Conservation (phyloP, 2,113 vertebrate genomes). For the Gymnorhina tibicen region DNA sequence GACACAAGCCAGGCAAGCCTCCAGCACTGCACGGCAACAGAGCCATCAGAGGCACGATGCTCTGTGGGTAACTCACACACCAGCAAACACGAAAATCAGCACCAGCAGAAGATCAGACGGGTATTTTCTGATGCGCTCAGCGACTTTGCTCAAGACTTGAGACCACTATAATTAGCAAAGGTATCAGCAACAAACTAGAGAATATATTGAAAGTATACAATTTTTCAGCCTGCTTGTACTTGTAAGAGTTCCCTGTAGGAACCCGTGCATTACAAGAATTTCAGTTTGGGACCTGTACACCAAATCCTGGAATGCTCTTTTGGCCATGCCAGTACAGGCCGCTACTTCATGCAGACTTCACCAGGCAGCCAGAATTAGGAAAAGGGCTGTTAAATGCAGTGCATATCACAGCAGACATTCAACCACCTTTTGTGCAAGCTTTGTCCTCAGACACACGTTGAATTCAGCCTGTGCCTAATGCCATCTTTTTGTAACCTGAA, state of each 20-base stretch:
- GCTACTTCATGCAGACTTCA: neutral
- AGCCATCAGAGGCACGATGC: fast-evolving
- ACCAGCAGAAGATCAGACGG: neutral
- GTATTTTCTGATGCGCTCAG: neutral
- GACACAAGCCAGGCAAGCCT: neutral
- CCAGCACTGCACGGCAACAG: fast-evolving
- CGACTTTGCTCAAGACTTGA: neutral
- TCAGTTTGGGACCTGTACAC: neutral
- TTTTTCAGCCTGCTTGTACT: neutral
- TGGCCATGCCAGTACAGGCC: neutral
- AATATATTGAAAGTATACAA: fast-evolving
- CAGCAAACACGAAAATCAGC: neutral
- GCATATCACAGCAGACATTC: neutral
- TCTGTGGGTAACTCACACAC: neutral
- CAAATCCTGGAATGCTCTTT: neutral
- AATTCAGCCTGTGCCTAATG: neutral
- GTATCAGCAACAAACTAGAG: neutral
- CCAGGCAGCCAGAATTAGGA: neutral
- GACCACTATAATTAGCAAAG: neutral
- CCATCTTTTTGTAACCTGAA: neutral
- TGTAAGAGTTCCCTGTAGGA: neutral
- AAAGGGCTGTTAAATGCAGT: neutral
- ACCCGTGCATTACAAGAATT: no score
- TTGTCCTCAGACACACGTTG: neutral
- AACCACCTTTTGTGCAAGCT: neutral